Base-by-base conservation (phyloP, 2,888 invertebrate species). In the Pyrrhia umbra region DNA sequence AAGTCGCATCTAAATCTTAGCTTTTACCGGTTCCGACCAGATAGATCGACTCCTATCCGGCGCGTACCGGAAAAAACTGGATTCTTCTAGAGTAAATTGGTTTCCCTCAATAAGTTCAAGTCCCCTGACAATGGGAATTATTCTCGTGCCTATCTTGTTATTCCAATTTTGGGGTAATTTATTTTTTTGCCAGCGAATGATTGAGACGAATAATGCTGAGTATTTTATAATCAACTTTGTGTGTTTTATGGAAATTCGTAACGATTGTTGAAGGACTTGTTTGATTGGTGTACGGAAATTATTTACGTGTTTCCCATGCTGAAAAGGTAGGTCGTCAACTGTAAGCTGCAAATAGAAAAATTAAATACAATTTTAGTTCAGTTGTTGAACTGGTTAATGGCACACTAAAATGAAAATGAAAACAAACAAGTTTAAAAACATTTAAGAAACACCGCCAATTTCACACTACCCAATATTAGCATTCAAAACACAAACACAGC, bases 81-180 rank as follows among this genome's bases (percentile, higher is more conserved):
- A 82, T 85, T 82, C 82, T 80, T 83, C 81, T 82, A 81, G 80
- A 83, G 83, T 79, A 90, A 90, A 90, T 90, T 90, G 90, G 88
- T 87, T 89, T 88, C 88, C 85, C 85, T 88, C 91, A 88, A 91
- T 91, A 90, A 90, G 87, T 88, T 85, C 76, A 83, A 86, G 84
- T 90, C 91, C 88, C 90, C 83, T 82, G 92, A 90, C 91, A 91
- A 90, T 91, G 84, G 83, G 88, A 90, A 92, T 92, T 92, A 90
- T 90, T 87, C 85, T 82, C 85, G 76, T 88, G 85, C 88, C 89
- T 86, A 89, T 91, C 90, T 87, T 90, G 90, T 90, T 90, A 89
- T 90, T 88, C 88, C 90, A 89, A 90, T 89, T 90, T 88, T 83
- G 83, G 80, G 82, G 86, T 85, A 91, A 89, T 90, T 90, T 87